These are phyloP conservation scores for Magallana angulata DNA, from an alignment of 1,140 invertebrate genomes.

Conservation along the genomic window DNA sequence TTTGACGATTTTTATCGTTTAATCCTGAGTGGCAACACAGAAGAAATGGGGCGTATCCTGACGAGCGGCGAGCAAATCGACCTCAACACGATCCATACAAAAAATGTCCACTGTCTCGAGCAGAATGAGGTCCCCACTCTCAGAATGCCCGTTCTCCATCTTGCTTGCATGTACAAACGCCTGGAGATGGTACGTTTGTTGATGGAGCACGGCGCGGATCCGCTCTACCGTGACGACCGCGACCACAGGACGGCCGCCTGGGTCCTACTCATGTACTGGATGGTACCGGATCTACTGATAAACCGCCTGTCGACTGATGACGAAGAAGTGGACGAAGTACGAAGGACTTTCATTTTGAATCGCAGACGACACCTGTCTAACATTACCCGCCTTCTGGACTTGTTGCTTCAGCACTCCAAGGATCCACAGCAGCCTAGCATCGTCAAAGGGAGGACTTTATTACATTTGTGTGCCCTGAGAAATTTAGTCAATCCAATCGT, in stretches of 20 bases:
- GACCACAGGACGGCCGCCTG: neutral
- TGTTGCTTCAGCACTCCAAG: neutral
- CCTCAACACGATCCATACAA: neutral
- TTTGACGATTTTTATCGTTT: slow-evolving; percentile 24
- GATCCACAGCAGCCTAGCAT: neutral
- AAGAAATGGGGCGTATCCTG: neutral
- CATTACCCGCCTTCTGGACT: neutral
- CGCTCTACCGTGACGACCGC: neutral
- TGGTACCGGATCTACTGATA: neutral
- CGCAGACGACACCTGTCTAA: neutral
- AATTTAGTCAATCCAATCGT: neutral
- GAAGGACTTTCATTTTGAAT: neutral
- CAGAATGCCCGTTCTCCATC: slow-evolving; percentile 17
- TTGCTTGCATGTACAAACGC: slow-evolving; percentile 25
- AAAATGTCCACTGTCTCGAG: neutral
- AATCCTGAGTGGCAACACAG: slow-evolving; percentile 11
- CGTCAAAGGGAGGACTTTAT: neutral
- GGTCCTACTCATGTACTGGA: neutral
- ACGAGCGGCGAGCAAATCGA: neutral
- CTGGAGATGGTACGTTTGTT: neutral
- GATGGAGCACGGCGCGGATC: neutral
- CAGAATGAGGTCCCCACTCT: neutral
- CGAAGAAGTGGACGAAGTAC: neutral
- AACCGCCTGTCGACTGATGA: neutral
- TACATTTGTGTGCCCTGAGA: slow-evolving; percentile 31